Evolutionary conservation across 1,140 invertebrate genomes (phyloP), one percentile per base, ranked within the genome.

Genomic region (Elymnias hypermnestra): DNA sequence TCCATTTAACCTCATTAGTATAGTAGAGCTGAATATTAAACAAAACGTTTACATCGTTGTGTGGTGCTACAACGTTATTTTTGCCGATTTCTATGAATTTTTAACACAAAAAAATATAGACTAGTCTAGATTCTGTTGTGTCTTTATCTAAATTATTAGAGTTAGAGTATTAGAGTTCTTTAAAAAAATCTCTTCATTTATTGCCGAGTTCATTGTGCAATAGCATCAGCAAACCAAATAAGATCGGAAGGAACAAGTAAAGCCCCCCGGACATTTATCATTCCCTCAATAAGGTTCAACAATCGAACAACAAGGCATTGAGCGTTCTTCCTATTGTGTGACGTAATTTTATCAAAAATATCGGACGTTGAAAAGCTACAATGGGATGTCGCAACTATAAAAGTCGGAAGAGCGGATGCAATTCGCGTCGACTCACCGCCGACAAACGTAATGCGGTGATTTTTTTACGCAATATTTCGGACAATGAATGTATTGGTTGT

Each of bases 291-390:
- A 67, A 81, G 66, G 45, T 66, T 68, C 63, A 76, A 82, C 76
- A 83, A 83, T 79, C 64, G 69, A 61, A 74, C 72, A 84, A 81
- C 82, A 83, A 71, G 63, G 64, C 50, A 71, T 75, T 63, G 63
- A 69, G 69, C 65, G 57, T 57, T 56, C 53, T 49, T 57, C 40
- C 54, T 57, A 73, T 84, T 83, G 73, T 83, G 53, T 73, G 64
- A 72, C 60, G 76, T 85, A 82, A 85, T 85, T 75, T 83, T 68
- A 85, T 83, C 77, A 85, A 85, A 84, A 81, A 83, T 72, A 78
- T 79, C 63, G 69, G 64, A 71, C 61, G 36, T 56, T 44, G 78
- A 70, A 82, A 84, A 78, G 22, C 54, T 48, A 81, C 72, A 83
- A 84, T 82, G 22, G 75, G 37, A 61, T 35, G 35, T 51, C 47